Evolutionary conservation across 2,113 vertebrate species (phyloP).

Genomic region (Sciurus niger): DNA sequence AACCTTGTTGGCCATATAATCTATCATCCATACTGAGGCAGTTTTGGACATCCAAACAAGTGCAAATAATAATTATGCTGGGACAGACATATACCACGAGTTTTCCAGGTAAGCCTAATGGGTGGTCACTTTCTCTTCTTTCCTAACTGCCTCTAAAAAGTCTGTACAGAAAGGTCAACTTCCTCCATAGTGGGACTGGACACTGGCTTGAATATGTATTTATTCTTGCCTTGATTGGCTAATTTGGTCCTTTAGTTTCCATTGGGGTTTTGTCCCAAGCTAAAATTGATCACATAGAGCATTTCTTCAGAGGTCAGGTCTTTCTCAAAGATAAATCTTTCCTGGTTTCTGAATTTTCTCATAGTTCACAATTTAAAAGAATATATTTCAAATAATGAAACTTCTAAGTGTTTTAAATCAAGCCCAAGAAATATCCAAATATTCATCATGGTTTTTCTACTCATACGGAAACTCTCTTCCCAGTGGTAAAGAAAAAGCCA

Average conservation of each 20-base stretch:
- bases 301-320: neutral
- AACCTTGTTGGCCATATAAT: neutral
- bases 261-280: neutral
- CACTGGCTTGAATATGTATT: neutral
- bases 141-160: neutral
- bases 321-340: neutral
- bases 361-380: neutral
- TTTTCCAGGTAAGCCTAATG: neutral
- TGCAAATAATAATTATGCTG: neutral
- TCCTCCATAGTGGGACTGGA: rapidly evolving
- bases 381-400: neutral
- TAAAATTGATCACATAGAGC: neutral
- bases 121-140: neutral
- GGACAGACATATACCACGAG: neutral
- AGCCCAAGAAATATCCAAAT: neutral
- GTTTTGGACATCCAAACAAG: neutral
- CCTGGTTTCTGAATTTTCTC: neutral
- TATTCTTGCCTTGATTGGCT: neutral
- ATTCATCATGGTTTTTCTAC: neutral
- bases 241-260: neutral
- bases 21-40: neutral
- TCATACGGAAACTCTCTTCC: constrained; percentile 38
- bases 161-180: neutral
- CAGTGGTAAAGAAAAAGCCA: neutral
- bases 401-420: neutral